Base-by-base conservation (phyloP, 30 jellyfish, hydroid and myxozoan genomes). In the Hydractinia echinata region DNA sequence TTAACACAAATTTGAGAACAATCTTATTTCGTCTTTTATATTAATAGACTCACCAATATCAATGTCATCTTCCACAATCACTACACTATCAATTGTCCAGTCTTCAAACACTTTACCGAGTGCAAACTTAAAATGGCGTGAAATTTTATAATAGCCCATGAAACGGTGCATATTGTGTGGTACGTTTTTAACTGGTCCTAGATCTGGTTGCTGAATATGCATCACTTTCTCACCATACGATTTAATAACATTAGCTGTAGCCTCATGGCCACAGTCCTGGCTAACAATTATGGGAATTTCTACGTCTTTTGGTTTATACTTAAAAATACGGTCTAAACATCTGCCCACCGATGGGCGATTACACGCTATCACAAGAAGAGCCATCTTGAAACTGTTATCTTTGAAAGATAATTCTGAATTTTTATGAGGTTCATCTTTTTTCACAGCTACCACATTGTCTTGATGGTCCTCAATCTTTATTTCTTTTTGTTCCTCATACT, bases 291-390 rank as follows among this genome's bases (percentile, higher is more conserved):
- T 87, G 39, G 96, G 97, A 48, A 94, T 76, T 18, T 88, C 82
- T 6, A 81, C 76, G 60, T 74, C 76, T 54, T 70, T 52, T 7
- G 99, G 99, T 60, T 88, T 94, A 44, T 79, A 55, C 56, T 84
- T 82, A 79, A 88, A 79, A 18, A 94, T 71, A n/a, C 78, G 87
- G 64, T 94, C 97, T 69, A 94, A 73, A 74, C 99, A 94, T 18
- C 96, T 89, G n/a, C 96, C 86, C 4, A 94, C 99, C 18, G 89
- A 67, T 8, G 97, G 97, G 13, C 99, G 89, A 86, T 94, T 94
- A 66, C 99, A 94, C 5, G 99, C 96, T 54, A 94, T 94, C 11
- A 94, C 95, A 30, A 94, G 72, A 11, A 94, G 53, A 16, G 95
- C 96, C 5, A 80, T 76, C 16, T 78, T 84, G 44, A 30, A 30